Conservation (phyloP, 2,888 invertebrate genomes). For the Rapana venosa region DNA sequence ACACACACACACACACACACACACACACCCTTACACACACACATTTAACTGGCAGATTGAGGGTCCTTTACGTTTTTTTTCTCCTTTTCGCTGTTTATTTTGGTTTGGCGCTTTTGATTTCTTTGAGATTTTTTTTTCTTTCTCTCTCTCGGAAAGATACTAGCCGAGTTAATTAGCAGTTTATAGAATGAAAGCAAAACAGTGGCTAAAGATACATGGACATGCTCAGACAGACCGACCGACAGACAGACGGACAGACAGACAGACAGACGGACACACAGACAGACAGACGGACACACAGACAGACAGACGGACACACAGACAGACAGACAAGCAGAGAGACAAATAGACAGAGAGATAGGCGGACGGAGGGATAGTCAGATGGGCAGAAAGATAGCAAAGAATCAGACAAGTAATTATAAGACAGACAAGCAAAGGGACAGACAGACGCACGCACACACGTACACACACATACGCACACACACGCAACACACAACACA, state of each 20-base stretch:
- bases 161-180: neutral
- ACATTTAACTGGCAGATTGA: too few species aligned
- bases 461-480: too few species aligned
- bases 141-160: neutral
- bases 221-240: neutral
- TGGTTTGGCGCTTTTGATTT: neutral
- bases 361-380: neutral
- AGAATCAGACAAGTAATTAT: neutral
- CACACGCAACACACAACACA: neutral
- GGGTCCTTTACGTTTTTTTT: neutral
- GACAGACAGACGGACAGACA: neutral
- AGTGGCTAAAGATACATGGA: neutral
- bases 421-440: neutral
- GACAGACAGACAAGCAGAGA: neutral
- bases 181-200: neutral
- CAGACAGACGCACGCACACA: too few species aligned
- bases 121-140: neutral
- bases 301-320: neutral
- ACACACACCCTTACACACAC: neutral
- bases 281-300: neutral
- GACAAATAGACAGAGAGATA: neutral
- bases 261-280: neutral
- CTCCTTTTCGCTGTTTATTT: neutral
- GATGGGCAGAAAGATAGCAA: neutral
- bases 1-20: too few species aligned